Conservation (phyloP, 2,113 vertebrate genomes). For the Dunckerocampus dactyliophorus region DNA sequence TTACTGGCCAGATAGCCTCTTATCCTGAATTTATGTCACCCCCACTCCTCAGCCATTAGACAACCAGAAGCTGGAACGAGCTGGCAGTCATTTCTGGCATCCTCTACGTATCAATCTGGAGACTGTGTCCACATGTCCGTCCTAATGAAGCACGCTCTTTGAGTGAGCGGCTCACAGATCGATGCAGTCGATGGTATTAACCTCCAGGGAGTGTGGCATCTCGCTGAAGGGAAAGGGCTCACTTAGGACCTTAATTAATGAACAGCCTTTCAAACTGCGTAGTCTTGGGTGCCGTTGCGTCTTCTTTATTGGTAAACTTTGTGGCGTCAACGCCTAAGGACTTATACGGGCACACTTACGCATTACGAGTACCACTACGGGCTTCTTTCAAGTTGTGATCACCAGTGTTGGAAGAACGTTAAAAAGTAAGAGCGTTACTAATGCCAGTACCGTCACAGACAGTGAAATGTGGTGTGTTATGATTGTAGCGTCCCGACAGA, state of each 20-base stretch:
- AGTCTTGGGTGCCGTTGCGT: constrained; percentile 1
- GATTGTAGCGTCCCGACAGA: no score
- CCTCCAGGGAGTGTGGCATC: constrained; percentile 15
- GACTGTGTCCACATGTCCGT: constrained; percentile 14
- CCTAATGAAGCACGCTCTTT: constrained; percentile 39
- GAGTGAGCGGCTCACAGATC: constrained; percentile 41
- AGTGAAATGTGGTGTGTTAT: no score
- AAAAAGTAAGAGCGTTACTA: no score
- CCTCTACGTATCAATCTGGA: constrained; percentile 3
- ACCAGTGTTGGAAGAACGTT: no score
- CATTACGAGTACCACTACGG: no score
- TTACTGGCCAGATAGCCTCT: background rate
- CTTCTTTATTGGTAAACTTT: background rate
- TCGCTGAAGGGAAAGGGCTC: constrained; percentile 2
- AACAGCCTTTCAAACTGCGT: constrained; percentile 20
- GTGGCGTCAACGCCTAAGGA: background rate
- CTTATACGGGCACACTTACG: background rate
- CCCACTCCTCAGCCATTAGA: background rate
- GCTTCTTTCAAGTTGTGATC: no score
- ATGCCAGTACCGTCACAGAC: no score
- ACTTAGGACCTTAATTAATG: constrained; percentile 38
- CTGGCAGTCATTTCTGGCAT: background rate
- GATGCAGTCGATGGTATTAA: constrained; percentile 48
- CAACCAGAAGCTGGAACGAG: constrained; percentile 5
- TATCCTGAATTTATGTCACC: background rate